phyloP scores from a whole-genome alignment of 1,140 invertebrate species.

The Chelonus insularis region DNA sequence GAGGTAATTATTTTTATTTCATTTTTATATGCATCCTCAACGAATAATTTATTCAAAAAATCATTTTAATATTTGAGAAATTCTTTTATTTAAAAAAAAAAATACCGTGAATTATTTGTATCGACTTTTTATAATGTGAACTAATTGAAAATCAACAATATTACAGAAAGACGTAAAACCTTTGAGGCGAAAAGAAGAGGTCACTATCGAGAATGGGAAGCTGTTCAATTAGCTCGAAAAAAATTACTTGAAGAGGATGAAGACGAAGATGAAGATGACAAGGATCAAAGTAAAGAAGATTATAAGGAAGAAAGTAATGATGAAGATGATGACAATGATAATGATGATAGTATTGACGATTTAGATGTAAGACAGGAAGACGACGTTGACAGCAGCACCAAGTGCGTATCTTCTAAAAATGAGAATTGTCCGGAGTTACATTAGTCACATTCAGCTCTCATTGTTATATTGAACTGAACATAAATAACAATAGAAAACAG shows the following conservation, averaged over 20 bases:
- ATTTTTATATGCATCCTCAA: not conserved
- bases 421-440: no score
- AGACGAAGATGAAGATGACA: slow-evolving; percentile 78
- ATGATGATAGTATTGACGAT: slow-evolving; percentile 48
- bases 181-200: slow-evolving; percentile 92
- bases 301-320: slow-evolving; percentile 56
- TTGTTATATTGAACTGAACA: no score
- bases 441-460: no score
- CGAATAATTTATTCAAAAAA: no score
- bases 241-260: slow-evolving; percentile 88
- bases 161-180: slow-evolving; percentile 69
- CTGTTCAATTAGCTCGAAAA: slow-evolving; percentile 86
- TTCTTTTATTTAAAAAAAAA: slow-evolving; percentile 32
- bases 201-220: slow-evolving; percentile 97
- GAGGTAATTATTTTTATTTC: slow-evolving; percentile 52
- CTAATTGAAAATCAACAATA: no score
- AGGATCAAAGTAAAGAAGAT: slow-evolving; percentile 74
- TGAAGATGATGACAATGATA: not conserved
- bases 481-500: no score
- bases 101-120: no score
- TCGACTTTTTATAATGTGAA: no score
- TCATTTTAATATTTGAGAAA: no score
- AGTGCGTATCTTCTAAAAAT: slow-evolving; percentile 55
- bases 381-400: no score
- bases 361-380: no score